phyloP scores from a whole-genome alignment of 2,797 vertebrate species.

The Allobates femoralis region DNA sequence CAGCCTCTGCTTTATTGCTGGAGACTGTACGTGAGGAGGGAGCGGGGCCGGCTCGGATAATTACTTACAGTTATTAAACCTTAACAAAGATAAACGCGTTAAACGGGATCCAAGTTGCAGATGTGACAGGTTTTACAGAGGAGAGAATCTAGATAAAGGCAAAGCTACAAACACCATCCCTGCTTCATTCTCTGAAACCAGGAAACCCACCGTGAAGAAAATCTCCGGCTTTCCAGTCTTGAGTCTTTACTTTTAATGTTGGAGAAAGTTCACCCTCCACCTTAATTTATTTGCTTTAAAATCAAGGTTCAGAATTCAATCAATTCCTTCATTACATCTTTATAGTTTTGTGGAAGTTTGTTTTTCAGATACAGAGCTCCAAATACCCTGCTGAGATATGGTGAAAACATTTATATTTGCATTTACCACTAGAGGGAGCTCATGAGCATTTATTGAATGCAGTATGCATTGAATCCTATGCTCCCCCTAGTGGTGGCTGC shows the following conservation, averaged over 20 bases:
- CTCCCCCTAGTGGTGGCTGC: too few species aligned
- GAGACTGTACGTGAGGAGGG: slow-evolving; percentile 30
- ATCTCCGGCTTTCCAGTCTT: background rate
- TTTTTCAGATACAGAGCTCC: background rate
- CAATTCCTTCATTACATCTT: too few species aligned
- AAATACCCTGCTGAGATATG: background rate
- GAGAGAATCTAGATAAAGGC: background rate
- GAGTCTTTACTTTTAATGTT: background rate
- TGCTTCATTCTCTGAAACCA: background rate
- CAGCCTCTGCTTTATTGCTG: slow-evolving; percentile 38
- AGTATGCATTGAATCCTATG: too few species aligned
- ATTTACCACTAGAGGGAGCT: too few species aligned
- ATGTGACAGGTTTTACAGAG: slow-evolving; percentile 6
- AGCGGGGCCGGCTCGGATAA: slow-evolving; percentile 26
- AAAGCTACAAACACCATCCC: background rate
- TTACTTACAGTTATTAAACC: slow-evolving; percentile 43
- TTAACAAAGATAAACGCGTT: slow-evolving; percentile 44
- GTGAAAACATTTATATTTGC: too few species aligned
- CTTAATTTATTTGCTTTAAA: background rate
- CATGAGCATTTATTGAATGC: too few species aligned
- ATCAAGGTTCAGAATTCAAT: background rate
- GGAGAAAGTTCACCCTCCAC: background rate
- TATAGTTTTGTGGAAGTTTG: background rate
- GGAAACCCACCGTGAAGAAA: background rate
- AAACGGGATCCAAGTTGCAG: slow-evolving; percentile 22